These are phyloP conservation scores for Cephalopachus bancanus DNA, from an alignment of 2,797 vertebrate species.

Conservation along the genomic window DNA sequence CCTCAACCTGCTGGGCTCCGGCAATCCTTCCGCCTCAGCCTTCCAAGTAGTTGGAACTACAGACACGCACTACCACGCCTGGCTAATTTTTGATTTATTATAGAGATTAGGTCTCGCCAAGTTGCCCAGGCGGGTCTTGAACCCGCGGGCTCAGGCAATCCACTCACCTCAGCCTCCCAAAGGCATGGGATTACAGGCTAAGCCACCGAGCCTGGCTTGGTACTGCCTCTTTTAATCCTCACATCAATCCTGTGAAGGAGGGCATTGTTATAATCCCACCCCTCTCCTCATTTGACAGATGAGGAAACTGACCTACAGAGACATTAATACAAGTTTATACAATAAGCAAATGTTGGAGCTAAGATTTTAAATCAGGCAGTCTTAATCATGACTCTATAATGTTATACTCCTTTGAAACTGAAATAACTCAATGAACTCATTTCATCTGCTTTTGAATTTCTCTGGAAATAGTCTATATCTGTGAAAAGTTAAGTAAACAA, in stretches of 20 bases:
- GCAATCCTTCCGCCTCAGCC: too few relatives aligned
- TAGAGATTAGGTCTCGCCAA: too few relatives aligned
- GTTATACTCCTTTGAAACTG: background rate
- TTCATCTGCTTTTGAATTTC: background rate
- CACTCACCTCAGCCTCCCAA: too few relatives aligned
- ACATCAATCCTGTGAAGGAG: background rate
- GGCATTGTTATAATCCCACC: background rate
- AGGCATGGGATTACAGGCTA: too few relatives aligned
- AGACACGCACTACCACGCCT: too few relatives aligned
- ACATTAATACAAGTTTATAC: background rate
- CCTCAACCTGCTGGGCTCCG: too few relatives aligned
- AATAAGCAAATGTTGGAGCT: background rate
- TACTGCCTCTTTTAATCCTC: background rate
- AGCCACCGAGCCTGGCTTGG: too few relatives aligned
- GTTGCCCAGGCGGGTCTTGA: too few relatives aligned
- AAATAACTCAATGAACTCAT: background rate
- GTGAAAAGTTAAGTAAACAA: constrained; percentile 3
- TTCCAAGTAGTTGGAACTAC: too few relatives aligned
- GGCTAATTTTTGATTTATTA: too few relatives aligned
- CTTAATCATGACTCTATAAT: background rate
- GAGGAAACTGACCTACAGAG: background rate
- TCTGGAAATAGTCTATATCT: background rate
- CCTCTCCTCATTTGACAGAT: background rate
- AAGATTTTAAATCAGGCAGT: background rate
- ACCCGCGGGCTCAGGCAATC: too few relatives aligned